phyloP scores from a whole-genome alignment of 2,797 vertebrate species.

The Diplodus sargus region DNA sequence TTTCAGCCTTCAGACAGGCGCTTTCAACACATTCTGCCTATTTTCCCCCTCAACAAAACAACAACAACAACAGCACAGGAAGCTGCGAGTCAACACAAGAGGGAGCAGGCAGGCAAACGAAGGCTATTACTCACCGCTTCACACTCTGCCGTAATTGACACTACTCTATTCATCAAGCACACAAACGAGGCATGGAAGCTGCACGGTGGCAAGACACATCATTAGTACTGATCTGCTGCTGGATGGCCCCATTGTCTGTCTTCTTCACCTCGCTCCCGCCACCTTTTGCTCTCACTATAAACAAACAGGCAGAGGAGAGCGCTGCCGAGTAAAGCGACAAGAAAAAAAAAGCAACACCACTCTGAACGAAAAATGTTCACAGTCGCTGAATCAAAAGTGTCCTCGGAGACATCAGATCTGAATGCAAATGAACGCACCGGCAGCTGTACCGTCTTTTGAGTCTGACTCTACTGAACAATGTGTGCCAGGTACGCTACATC shows the following conservation, averaged over 20 bases:
- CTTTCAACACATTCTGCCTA: conserved; percentile 3
- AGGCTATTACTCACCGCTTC: conserved; percentile 35
- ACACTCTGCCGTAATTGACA: conserved; percentile 38
- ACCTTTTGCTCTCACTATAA: conserved; percentile 33
- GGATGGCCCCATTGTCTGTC: conserved; percentile 47
- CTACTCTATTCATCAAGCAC: conserved; percentile 56
- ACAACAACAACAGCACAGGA: background rate
- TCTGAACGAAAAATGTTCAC: conserved; percentile 23
- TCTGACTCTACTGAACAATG: conserved; percentile 29
- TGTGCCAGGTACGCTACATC: conserved; percentile 43
- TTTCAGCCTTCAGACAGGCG: conserved; percentile 5
- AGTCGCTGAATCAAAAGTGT: conserved; percentile 21
- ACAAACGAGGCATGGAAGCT: conserved; percentile 47
- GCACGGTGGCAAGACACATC: conserved; percentile 40
- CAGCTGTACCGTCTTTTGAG: conserved; percentile 39
- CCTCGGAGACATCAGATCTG: conserved; percentile 28
- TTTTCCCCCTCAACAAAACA: background rate
- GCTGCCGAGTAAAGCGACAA: background rate
- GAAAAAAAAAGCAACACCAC: too few relatives aligned
- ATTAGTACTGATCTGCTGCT: conserved; percentile 56
- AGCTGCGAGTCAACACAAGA: conserved; percentile 28
- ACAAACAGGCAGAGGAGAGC: conserved; percentile 26
- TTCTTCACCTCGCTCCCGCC: conserved; percentile 5
- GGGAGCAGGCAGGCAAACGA: conserved; percentile 46
- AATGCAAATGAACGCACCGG: conserved; percentile 44